Conservation (phyloP, 2,797 vertebrate genomes). For the Limosa lapponica region DNA sequence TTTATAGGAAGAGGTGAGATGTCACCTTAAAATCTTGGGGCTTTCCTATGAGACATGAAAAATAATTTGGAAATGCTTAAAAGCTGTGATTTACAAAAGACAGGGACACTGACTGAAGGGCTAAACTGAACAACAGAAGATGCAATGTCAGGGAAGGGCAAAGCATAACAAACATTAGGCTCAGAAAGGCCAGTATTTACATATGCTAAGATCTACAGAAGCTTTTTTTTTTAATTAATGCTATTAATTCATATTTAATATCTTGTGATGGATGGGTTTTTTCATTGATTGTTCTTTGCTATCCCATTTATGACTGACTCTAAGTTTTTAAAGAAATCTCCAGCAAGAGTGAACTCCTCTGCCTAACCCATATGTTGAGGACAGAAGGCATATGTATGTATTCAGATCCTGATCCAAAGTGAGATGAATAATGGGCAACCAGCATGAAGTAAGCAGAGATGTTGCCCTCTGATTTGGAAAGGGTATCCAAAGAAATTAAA, state of each 20-base stretch:
- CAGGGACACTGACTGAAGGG: neutral
- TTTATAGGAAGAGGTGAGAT: neutral
- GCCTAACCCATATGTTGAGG: neutral
- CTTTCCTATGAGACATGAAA: neutral
- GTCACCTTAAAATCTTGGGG: neutral
- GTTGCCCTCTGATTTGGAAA: slow-evolving; percentile 22
- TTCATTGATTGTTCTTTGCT: neutral
- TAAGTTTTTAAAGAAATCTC: neutral
- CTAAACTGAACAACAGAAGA: neutral
- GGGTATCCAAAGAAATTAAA: neutral
- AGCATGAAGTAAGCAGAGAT: neutral
- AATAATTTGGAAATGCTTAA: neutral
- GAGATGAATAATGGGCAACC: neutral
- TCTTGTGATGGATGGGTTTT: neutral
- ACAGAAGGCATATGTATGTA: neutral
- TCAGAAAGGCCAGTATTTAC: neutral
- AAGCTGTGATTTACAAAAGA: neutral
- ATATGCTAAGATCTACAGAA: neutral
- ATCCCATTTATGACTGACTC: neutral
- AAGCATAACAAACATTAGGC: neutral
- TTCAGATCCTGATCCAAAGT: neutral
- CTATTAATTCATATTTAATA: neutral
- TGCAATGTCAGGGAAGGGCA: neutral
- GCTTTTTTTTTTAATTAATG: neutral
- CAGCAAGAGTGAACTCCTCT: neutral